Conservation (phyloP, 1,140 invertebrate genomes). For the Eciton burchellii region DNA sequence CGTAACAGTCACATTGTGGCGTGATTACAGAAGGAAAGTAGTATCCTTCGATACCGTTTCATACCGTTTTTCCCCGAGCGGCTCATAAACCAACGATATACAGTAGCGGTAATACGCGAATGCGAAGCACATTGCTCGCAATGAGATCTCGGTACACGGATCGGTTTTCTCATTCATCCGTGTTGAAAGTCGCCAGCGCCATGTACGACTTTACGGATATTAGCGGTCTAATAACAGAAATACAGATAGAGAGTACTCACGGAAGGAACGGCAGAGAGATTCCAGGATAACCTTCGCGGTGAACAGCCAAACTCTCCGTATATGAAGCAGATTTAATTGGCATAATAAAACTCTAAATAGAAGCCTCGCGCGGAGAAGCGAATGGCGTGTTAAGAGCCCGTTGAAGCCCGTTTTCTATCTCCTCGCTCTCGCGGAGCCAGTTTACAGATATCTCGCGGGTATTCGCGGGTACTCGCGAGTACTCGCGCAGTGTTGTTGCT, state of each 20-base stretch:
- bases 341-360: conserved; percentile 70
- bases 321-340: conserved; percentile 65
- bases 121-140: background rate
- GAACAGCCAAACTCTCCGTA: conserved; percentile 28
- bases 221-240: conserved; percentile 49
- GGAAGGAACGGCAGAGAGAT: conserved; percentile 38
- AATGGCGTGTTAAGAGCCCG: conserved; percentile 66
- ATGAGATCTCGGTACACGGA: background rate
- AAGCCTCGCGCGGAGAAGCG: conserved; percentile 39
- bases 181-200: conserved; percentile 1
- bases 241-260: background rate
- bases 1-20: no score
- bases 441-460: conserved; percentile 29
- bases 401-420: conserved; percentile 57
- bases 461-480: conserved; percentile 12
- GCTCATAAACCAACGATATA: conserved; percentile 15
- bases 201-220: conserved; percentile 33
- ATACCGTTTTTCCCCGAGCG: background rate
- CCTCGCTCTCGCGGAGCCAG: conserved; percentile 36
- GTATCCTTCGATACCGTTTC: background rate
- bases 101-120: background rate
- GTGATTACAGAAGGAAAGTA: background rate
- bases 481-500: conserved; percentile 1
- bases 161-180: background rate
- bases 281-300: conserved; percentile 56